Evolutionary conservation across 2,797 vertebrate genomes (phyloP), one percentile per base, ranked within the genome.

Genomic region (Falco concolor): DNA sequence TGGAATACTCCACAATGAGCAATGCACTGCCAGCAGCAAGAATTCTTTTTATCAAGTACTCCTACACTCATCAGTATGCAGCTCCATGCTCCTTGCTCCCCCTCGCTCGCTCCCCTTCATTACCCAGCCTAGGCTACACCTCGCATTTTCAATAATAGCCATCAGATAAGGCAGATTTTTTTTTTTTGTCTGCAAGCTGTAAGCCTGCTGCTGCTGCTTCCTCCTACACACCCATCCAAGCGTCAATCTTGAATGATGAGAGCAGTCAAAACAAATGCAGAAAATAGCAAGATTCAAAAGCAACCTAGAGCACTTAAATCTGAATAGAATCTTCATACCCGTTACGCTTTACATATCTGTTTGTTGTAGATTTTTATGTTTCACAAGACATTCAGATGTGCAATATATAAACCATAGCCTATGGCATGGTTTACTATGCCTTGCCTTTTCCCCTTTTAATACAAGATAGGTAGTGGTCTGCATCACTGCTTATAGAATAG

Each of bases 11-110:
- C 98, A 98, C 98, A 98, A 98, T 97, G 98, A 98, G 98, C 98
- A 98, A 98, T 98, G 98, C 98, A 98, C 98, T 97, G 97, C 98
- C 98, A 98, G 97, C 98, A 98, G 98, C 99, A 97, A 98, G 98
- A 98, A 98, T 99, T 99, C 98, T 99, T 98, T 99, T 98, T 98
- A 99, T 99, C 98, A 99, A 99, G 98, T 98, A 99, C 99, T 99
- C 99, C 99, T 98, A 99, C 99, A 99, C 98, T 99, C 98, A 99
- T 99, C 99, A 99, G 99, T 99, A 99, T 99, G 98, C 99, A 98
- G 98, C 98, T 98, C 98, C 98, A 96, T 98, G 98, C 98, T 98
- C 98, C 98, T 97, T 96, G 98, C 98, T 97, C 98, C 97, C 97
- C 97, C 98, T 97, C 96, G 96, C 98, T 98, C 94, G 91, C 97